Evolutionary conservation across 2,797 vertebrate species (phyloP).

Genomic region (Ceyx erithaca): DNA sequence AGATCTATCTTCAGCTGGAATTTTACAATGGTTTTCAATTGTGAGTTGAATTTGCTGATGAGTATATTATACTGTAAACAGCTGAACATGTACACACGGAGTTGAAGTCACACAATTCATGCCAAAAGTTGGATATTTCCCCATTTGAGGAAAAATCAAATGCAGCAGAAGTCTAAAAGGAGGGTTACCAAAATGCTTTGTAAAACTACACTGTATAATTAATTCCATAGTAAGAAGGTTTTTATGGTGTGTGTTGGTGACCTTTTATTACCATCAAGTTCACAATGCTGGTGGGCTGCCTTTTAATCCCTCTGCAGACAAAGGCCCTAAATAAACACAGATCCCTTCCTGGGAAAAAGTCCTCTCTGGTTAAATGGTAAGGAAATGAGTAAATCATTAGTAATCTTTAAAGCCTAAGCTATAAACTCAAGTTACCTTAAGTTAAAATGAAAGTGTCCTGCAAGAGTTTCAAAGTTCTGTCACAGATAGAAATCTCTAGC

Average conservation of each 20-base stretch:
- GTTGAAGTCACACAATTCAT: conserved; percentile 10
- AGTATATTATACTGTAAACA: neutral
- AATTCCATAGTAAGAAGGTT: conserved; percentile 86
- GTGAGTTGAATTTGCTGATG: conserved; percentile 42
- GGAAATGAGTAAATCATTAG: conserved; percentile 93
- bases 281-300: conserved; percentile 87
- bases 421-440: conserved; percentile 91
- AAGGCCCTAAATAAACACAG: conserved; percentile 89
- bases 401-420: conserved; percentile 89
- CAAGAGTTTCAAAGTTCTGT: conserved; percentile 87
- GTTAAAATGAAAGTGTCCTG: conserved; percentile 91
- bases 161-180: conserved; percentile 59
- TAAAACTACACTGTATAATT: conserved; percentile 88
- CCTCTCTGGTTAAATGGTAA: conserved; percentile 88
- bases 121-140: conserved; percentile 31
- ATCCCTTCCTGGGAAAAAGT: conserved; percentile 87
- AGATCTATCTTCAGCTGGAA: neutral
- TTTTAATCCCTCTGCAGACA: conserved; percentile 90
- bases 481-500: conserved; percentile 89
- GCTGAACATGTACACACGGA: neutral
- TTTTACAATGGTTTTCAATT: conserved; percentile 37
- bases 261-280: conserved; percentile 89
- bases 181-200: conserved; percentile 77
- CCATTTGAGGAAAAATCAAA: conserved; percentile 65
- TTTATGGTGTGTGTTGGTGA: conserved; percentile 88